A percentile compares a stretch with the other conserved stretches of the same genome.
phyloP scores from a whole-genome alignment of 2,113 vertebrate genomes.

The Sclerurus mexicanus region DNA sequence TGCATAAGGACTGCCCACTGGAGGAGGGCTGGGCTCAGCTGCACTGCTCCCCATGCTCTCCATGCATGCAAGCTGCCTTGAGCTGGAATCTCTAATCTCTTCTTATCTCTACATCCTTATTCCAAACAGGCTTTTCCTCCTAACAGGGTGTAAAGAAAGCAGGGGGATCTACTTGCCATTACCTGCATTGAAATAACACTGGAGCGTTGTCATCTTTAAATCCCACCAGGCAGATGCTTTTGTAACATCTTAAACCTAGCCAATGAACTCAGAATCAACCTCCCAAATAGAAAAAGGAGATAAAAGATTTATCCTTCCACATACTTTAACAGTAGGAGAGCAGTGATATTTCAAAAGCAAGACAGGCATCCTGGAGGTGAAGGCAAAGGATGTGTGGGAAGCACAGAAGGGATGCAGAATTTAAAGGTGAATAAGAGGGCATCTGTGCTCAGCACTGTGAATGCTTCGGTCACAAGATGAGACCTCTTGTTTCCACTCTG shows the following conservation, averaged over 20 bases:
- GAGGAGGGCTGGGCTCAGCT: not conserved
- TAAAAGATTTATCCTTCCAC: conserved; percentile 67
- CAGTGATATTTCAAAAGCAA: conserved; percentile 61
- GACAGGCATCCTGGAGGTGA: conserved; percentile 59
- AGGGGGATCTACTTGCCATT: conserved; percentile 10
- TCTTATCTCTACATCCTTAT: conserved; percentile 50
- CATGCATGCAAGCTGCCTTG: not conserved
- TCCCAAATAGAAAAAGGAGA: conserved; percentile 53
- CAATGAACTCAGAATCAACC: conserved; percentile 63
- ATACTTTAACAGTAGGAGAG: conserved; percentile 58
- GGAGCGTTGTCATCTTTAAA: conserved; percentile 53
- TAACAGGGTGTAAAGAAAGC: not conserved
- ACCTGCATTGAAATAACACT: conserved; percentile 20
- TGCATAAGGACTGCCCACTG: not conserved
- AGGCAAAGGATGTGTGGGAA: conserved; percentile 43
- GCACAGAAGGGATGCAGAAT: conserved; percentile 39
- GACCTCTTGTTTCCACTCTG: conserved; percentile 15
- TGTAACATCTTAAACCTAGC: conserved; percentile 53
- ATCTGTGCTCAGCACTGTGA: conserved; percentile 12
- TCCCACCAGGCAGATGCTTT: conserved; percentile 39
- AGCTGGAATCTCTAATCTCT: conserved; percentile 19
- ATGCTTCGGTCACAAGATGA: not conserved
- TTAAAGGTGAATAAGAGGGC: conserved; percentile 46
- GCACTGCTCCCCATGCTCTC: not conserved
- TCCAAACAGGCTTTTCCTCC: conserved; percentile 35